Evolutionary conservation across 2,888 invertebrate species (phyloP).

Genomic region (Seira musarum): DNA sequence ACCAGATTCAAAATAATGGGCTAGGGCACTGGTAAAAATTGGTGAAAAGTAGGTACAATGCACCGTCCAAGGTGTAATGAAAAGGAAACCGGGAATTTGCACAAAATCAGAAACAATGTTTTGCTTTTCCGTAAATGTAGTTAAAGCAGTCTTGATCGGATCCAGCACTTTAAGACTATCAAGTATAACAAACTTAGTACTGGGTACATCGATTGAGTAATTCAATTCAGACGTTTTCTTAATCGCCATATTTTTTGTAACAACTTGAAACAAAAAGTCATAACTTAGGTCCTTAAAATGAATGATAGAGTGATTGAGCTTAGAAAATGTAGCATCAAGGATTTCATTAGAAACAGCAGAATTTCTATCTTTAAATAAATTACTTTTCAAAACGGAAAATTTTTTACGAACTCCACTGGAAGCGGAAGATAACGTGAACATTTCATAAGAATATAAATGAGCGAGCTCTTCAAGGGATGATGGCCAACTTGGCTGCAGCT

Average conservation of each 20-base stretch:
- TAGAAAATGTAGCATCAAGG: not conserved
- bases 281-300: not conserved
- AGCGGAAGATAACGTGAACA: not conserved
- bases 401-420: not conserved
- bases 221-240: not conserved
- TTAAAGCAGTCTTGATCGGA: not conserved
- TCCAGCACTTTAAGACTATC: not conserved
- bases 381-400: not conserved
- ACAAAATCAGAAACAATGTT: not conserved
- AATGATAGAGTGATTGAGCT: not conserved
- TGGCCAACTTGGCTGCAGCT: not conserved
- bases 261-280: not conserved
- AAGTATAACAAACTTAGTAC: not conserved
- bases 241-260: not conserved
- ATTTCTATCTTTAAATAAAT: not conserved
- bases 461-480: not conserved
- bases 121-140: not conserved
- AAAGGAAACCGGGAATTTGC: not conserved
- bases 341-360: not conserved
- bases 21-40: not conserved
- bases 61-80: conserved; percentile 6
- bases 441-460: not conserved
- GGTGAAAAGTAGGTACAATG: conserved; percentile 4
- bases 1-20: conserved; percentile 5
- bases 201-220: not conserved